Conservation (phyloP, 2,888 invertebrate species). For the Clunio marinus region DNA sequence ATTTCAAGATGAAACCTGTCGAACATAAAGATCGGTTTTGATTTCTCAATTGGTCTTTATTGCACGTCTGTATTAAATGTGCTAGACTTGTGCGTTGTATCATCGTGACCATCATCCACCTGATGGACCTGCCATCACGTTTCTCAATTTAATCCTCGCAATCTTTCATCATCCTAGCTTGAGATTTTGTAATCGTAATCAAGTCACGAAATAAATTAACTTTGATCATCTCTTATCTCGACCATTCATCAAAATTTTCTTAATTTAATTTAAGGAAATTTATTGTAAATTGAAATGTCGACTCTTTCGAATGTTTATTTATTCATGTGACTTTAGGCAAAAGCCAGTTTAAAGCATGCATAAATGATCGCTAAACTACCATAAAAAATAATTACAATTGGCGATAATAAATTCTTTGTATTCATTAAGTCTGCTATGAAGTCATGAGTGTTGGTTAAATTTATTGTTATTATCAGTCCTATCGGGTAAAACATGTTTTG, state of each 20-base stretch:
- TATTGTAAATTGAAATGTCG: not conserved
- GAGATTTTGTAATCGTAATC: not conserved
- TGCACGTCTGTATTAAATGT: not conserved
- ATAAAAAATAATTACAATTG: slow-evolving; percentile 33
- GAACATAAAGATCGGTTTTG: slow-evolving; percentile 6
- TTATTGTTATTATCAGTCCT: slow-evolving; percentile 25
- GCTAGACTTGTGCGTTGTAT: not conserved
- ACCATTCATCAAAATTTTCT: not conserved
- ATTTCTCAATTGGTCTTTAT: slow-evolving; percentile 23
- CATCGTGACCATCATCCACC: too few relatives aligned
- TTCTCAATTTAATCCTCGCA: not conserved
- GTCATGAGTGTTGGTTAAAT: slow-evolving; percentile 13
- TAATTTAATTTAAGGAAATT: slow-evolving; percentile 2
- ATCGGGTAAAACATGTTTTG: slow-evolving; percentile 15
- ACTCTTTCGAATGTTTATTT: too few relatives aligned
- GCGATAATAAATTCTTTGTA: slow-evolving; percentile 19
- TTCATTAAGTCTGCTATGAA: slow-evolving; percentile 29
- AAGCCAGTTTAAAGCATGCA: not conserved
- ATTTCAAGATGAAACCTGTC: not conserved
- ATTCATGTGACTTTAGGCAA: not conserved
- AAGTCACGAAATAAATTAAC: slow-evolving; percentile 1
- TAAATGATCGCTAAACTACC: slow-evolving; percentile 23
- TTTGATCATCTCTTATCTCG: not conserved
- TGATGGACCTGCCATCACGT: too few relatives aligned
- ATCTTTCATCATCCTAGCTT: not conserved